A percentile compares a stretch with the other conserved stretches of the same genome.
These are phyloP conservation scores for Oscheius sp. DNA, from an alignment of 2,888 invertebrate genomes.

Conservation along the genomic window DNA sequence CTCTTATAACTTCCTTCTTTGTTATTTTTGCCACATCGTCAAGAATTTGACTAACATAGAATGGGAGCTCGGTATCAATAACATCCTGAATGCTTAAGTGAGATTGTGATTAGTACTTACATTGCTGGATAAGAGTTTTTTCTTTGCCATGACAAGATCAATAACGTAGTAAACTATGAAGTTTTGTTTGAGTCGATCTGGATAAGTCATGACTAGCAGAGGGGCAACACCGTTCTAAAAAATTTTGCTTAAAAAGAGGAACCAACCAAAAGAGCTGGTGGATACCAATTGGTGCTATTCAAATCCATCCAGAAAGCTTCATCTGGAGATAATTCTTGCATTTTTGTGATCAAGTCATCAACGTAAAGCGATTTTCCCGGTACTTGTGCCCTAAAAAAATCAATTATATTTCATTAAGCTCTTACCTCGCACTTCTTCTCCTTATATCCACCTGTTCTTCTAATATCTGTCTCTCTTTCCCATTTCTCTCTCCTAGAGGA, in stretches of 20 bases:
- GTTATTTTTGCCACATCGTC: neutral
- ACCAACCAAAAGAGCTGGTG: conserved; percentile 20
- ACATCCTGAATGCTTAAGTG: no score
- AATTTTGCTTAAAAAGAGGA: neutral
- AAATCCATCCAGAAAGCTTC: conserved; percentile 12
- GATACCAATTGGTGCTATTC: conserved; percentile 4
- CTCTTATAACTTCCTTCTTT: neutral
- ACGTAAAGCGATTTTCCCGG: no score
- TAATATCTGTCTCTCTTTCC: neutral
- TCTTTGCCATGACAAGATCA: conserved; percentile 15
- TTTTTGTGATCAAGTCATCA: neutral
- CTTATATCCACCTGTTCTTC: neutral
- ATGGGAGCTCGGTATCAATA: no score
- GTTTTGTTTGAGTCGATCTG: neutral
- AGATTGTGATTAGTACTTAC: neutral
- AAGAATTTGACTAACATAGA: neutral
- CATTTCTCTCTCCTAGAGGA: conserved; percentile 7
- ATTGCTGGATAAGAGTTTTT: neutral
- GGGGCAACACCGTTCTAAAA: conserved; percentile 9
- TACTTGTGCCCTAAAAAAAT: no score
- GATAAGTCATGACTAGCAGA: neutral
- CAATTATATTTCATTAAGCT: no score
- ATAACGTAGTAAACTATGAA: conserved; percentile 16
- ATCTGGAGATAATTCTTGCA: conserved; percentile 1
- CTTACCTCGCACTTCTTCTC: neutral